These are phyloP conservation scores for Corythaeola cristata DNA, from an alignment of 2,113 vertebrate species.

Conservation along the genomic window DNA sequence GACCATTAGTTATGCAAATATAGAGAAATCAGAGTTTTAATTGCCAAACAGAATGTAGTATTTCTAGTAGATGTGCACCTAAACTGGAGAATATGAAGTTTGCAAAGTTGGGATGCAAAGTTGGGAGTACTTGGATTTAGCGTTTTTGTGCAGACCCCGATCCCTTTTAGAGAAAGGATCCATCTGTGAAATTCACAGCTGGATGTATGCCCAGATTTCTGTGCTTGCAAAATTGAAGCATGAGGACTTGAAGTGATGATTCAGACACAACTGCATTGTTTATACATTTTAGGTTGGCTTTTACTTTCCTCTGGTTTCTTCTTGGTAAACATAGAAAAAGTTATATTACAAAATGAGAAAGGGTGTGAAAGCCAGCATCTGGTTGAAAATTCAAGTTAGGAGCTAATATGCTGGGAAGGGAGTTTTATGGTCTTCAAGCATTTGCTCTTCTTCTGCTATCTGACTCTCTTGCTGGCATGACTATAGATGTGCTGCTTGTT, in stretches of 20 bases:
- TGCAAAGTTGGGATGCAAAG: neutral
- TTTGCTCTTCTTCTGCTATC: neutral
- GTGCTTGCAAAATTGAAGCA: neutral
- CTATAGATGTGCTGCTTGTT: neutral
- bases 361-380: neutral
- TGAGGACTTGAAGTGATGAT: neutral
- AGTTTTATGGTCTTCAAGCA: neutral
- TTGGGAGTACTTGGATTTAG: neutral
- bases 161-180: neutral
- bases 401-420: neutral
- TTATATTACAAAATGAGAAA: neutral
- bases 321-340: neutral
- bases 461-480: neutral
- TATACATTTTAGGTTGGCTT: neutral
- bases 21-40: neutral
- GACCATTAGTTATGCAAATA: neutral
- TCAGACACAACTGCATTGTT: neutral
- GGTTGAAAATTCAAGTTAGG: neutral
- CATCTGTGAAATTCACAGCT: conserved; percentile 1
- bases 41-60: neutral
- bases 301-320: neutral
- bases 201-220: neutral
- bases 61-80: neutral
- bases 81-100: neutral
- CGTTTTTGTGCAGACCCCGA: neutral